These are phyloP conservation scores for Trematocara marginatum DNA, from an alignment of 2,113 vertebrate species.

Conservation along the genomic window DNA sequence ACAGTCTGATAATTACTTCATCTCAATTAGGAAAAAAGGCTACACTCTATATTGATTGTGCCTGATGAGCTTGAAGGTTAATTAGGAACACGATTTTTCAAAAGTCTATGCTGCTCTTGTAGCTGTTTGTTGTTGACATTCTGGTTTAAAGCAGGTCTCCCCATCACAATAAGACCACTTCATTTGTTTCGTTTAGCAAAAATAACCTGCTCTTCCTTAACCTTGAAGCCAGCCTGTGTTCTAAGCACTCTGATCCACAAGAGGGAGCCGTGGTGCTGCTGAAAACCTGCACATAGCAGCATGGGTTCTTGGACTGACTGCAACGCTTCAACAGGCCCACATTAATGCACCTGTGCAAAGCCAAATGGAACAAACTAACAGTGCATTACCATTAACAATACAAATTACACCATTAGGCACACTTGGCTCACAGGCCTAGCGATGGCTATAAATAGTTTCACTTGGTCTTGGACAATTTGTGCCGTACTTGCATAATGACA, in stretches of 20 bases:
- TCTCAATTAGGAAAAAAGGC: conserved; percentile 66
- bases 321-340: conserved; percentile 51
- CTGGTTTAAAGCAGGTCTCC: neutral
- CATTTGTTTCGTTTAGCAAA: neutral
- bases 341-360: conserved; percentile 74
- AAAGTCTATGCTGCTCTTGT: conserved; percentile 10
- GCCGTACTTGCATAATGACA: conserved; percentile 67
- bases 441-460: conserved; percentile 70
- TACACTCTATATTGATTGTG: conserved; percentile 71
- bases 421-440: conserved; percentile 62
- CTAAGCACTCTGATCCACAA: conserved; percentile 28
- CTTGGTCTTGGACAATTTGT: conserved; percentile 70
- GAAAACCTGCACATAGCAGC: neutral
- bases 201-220: neutral
- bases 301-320: neutral
- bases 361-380: conserved; percentile 75
- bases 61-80: conserved; percentile 76
- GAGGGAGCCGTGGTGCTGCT: conserved; percentile 55
- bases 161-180: neutral
- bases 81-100: conserved; percentile 69
- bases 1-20: conserved; percentile 75
- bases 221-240: neutral
- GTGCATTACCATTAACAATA: conserved; percentile 75
- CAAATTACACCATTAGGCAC: conserved; percentile 75
- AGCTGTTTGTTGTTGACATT: neutral